Evolutionary conservation across 2,888 invertebrate species (phyloP), one percentile per base, ranked within the genome.

Genomic region (Philhelius pedissequus): DNA sequence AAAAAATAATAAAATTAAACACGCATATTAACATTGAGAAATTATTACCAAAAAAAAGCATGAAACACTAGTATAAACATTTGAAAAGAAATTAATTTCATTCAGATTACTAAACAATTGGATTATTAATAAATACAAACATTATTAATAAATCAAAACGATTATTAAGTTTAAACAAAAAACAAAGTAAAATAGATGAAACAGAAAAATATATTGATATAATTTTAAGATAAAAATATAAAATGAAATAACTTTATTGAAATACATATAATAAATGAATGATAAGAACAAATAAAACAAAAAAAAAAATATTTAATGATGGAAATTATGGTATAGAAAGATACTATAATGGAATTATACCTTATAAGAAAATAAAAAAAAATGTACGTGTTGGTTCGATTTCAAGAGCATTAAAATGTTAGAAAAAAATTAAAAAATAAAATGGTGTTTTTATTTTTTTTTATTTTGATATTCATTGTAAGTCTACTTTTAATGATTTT

Each of bases 341-440:
- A 87, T 83, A 86, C 87, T 78, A 86, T 86, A 88, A 87, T 87
- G 80, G 83, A 86, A 87, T 86, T 87, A 87, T 87, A 88, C 86
- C 86, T 87, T 87, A 87, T 86, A 87, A 84, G 82, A 82, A 86
- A 86, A 83, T 32, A 86, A 86, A 27, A 52, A 48, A 87, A 87
- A 88, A 88, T 88, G 88, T 88, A 88, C 87, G 88, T 88, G 88
- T 88, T 88, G 88, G 88, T 88, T 88, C 88, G 88, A 88, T 87
- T 87, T 87, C 87, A 87, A 87, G 87, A 88, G 87, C 87, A 88
- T 88, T 88, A 88, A 88, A 88, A 88, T 88, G 88, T 88, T 88
- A 88, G 88, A 88, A 88, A 88, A 88, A 88, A 83, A 79, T 50
- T 81, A 56, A 81, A 86, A 86, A 81, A 73, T 58, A 81, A 35